Conservation (phyloP, 2,888 invertebrate species). For the Pollenia amentaria region DNA sequence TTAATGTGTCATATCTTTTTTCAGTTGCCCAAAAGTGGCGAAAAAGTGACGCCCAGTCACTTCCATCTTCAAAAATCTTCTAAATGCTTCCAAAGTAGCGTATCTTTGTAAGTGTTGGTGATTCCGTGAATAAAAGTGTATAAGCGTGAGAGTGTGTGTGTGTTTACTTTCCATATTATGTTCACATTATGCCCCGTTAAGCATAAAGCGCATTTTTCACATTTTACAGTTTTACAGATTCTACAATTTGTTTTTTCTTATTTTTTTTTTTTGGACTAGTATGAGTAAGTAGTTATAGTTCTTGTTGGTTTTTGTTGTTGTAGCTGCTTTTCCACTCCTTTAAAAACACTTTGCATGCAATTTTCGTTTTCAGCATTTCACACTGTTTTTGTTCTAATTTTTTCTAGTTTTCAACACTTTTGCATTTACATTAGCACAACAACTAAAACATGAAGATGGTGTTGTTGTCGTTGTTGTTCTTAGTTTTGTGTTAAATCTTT, state of each 20-base stretch:
- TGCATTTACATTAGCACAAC: constrained; percentile 45
- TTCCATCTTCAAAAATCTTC: too few species aligned
- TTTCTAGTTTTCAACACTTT: constrained; percentile 51
- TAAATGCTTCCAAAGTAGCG: too few species aligned
- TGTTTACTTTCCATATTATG: constrained; percentile 57
- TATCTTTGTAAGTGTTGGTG: too few species aligned
- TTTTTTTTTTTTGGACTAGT: background rate
- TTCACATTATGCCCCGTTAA: constrained; percentile 70
- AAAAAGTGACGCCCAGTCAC: too few species aligned
- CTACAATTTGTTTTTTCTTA: constrained; percentile 5
- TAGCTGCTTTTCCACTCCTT: constrained; percentile 58
- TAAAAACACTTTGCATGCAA: constrained; percentile 62
- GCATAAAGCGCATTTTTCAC: constrained; percentile 66
- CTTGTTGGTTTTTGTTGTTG: constrained; percentile 13
- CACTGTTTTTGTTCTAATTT: constrained; percentile 12
- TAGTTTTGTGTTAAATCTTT: constrained; percentile 36
- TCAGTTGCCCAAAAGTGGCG: too few species aligned
- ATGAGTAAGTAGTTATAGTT: constrained; percentile 5
- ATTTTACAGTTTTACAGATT: constrained; percentile 53
- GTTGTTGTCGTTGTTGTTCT: constrained; percentile 16
- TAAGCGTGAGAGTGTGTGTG: background rate
- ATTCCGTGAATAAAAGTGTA: background rate
- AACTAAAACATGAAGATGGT: constrained; percentile 16
- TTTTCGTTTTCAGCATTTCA: constrained; percentile 39
- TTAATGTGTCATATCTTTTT: too few species aligned